Base-by-base conservation (phyloP, 2,113 vertebrate genomes). In the Anolis carolinensis region DNA sequence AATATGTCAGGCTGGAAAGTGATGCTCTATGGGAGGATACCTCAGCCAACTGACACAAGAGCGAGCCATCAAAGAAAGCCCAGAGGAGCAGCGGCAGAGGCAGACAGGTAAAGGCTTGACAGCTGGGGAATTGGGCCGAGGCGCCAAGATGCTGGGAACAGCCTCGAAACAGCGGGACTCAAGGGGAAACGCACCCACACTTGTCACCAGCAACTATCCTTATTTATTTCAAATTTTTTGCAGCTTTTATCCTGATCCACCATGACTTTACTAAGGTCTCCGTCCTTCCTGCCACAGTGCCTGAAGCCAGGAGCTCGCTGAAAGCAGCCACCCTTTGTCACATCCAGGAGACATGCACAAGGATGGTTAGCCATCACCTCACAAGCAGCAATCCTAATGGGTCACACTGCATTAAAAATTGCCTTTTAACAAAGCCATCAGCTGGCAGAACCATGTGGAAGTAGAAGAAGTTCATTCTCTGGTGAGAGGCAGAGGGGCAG, bases 1-100 rank as follows among this genome's bases (percentile, higher is more conserved):
- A 86, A 62, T 70, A 90, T 16, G 68, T 90, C 93, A 92, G 92
- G 92, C 92, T 92, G 90, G 91, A n/a, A 85, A 87, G 92, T 88
- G 90, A 91, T 83, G 16, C 88, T 65, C 87, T 94, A 92, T 36
- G 93, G 86, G 91, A 91, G n/a, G 23, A 30, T 76, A 30, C 30
- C 74, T 16, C n/a, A 34, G n/a, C 50, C 74, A 77, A 30, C 21
- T 79, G 65, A 30, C 88, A 87, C 87, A 83, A 91, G 90, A 90
- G 89, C 87, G 82, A 86, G 91, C 91, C 62, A 84, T 77, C 86
- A 10, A 23, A 39, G 52, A 83, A 86, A 77, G 83, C 93, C 92
- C 92, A 80, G 79, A 90, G 92, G 92, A 93, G 78, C 9, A 23
- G 36, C 39, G 18, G 84, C 81, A 67, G 30, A 67, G 65, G 87